Base-by-base conservation (phyloP, 1,140 invertebrate genomes). In the Pachypeltis micranthus region DNA sequence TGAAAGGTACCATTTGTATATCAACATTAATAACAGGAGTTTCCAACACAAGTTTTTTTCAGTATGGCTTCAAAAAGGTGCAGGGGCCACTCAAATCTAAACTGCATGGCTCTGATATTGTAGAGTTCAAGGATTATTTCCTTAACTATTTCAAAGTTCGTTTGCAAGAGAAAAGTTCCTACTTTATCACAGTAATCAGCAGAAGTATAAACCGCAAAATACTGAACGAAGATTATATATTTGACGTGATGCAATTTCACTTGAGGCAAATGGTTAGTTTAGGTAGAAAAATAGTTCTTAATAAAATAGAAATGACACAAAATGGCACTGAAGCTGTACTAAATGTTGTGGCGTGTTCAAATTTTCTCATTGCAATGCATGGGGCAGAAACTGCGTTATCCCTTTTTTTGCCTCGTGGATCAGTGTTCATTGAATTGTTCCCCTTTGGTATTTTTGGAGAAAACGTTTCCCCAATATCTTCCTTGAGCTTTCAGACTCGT, bases 31-130 rank as follows among this genome's bases (percentile, higher is more conserved):
- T 67, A 57, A 66, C 76, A 39, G 80, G 80, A 31, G 61, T 80
- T 3, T 67, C 69, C n/a, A 74, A 63, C 23, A 75, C 75, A 31
- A 64, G 70, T 4, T 80, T 77, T 77, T 80, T 79, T 68, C 74
- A 81, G 25, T 81, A 80, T 73, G 79, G 80, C 2, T 81, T 79
- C 67, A 66, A 65, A 29, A 59, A 69, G 54, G 73, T 73, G 1
- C 79, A 80, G 68, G 74, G 76, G 39, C 74, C 78, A 7, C 26
- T 63, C 29, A 47, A 69, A 44, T 57, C 39, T 1, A 51, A 27
- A 19, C n/a, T 68, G 27, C 56, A 67, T 47, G 51, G 51, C 63
- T 25, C 27, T 1, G 47, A 55, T 14, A 57, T 72, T 25, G 19
- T 27, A 24, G n/a, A 62, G 54, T 74, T 74, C 65, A 44, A 24